Base-by-base conservation (phyloP, 2,797 vertebrate genomes). In the Coilia nasus region DNA sequence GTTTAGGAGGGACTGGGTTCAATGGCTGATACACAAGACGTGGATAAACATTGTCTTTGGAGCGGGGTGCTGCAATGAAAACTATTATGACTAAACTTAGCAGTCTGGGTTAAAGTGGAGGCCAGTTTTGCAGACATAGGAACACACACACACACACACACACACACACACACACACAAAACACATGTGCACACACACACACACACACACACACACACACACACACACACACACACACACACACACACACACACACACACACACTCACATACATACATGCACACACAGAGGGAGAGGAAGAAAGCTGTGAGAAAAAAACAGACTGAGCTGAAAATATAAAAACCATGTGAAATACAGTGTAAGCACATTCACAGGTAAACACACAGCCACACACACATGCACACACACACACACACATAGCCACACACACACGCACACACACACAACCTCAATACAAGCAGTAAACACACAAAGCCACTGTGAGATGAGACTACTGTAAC, bases 171-270 rank as follows among this genome's bases (percentile, higher is more conserved):
- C 7, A 9, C 50, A 54, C 50, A 54, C 50, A 41, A 41, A n/a
- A n/a, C 4, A 71, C 28, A 71, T 9, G 35, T 28, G 35, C 28
- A 71, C 28, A 71, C 28, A 82, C 56, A 35, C 82, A 82, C 82
- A 44, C 31, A 44, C 82, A 83, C 19, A 83, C 14, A 44, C 82
- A 83, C 28, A 62, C 57, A 62, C 82, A 83, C 35, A 64, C 82
- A 83, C 82, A 67, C 64, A 67, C 12, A 31, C 64, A 71, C 64
- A 28, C 62, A 67, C 23, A 28, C 23, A 28, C 62, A 67, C 62
- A 31, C 64, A 67, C 31, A 78, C 17, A 78, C 15, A 78, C 50
- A 54, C 50, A 54, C 50, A 54, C 28, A 75, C 1, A 54, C 50
- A 54, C 7, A 54, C 50, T 3, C 50, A 54, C 50, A 54, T 7